phyloP scores from a whole-genome alignment of 2,888 invertebrate genomes.

The Drosophila subquinaria region DNA sequence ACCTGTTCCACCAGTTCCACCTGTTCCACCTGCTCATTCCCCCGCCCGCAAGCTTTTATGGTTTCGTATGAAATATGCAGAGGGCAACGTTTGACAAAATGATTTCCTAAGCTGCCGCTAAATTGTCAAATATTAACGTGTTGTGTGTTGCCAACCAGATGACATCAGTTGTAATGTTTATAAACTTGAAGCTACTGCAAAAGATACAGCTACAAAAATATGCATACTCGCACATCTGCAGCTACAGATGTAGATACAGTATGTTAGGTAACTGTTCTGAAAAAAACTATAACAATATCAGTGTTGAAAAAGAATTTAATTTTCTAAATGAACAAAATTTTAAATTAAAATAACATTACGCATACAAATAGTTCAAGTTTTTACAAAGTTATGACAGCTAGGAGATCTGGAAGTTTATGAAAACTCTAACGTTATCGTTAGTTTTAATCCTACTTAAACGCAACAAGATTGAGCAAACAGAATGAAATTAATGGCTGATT shows the following conservation, averaged over 20 bases:
- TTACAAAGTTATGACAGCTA: no score
- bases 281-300: no score
- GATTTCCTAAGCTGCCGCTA: slow-evolving; percentile 64
- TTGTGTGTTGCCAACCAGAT: slow-evolving; percentile 18
- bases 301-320: no score
- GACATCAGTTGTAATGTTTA: slow-evolving; percentile 36
- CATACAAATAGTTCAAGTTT: no score
- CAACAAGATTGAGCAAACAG: no score
- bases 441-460: no score
- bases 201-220: not conserved
- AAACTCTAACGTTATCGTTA: no score
- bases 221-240: not conserved
- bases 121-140: slow-evolving; percentile 67
- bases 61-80: slow-evolving; percentile 68
- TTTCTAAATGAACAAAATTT: no score
- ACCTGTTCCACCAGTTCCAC: not conserved
- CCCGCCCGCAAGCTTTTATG: slow-evolving; percentile 40
- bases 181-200: not conserved
- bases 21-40: slow-evolving; percentile 6
- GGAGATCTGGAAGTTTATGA: no score
- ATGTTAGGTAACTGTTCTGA: no score
- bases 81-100: slow-evolving; percentile 57
- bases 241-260: not conserved
- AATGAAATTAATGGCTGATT: no score
- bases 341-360: no score